Conservation (phyloP, 2,888 invertebrate species). For the Drosophila emarginata region DNA sequence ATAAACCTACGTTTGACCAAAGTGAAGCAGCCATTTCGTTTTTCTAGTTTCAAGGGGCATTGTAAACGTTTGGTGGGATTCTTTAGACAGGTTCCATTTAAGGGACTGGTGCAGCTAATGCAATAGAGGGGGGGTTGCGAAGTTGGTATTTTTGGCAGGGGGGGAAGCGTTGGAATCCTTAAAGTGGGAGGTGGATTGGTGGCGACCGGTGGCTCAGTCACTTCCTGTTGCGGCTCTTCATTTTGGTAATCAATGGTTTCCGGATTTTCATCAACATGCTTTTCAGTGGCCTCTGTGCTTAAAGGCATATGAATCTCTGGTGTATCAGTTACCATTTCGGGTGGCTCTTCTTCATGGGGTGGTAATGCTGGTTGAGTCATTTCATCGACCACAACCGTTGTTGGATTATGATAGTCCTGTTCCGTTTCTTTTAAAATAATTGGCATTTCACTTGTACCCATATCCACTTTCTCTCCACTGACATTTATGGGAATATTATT, state of each 20-base stretch:
- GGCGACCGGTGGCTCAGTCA: background rate
- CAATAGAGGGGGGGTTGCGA: background rate
- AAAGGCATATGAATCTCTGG: background rate
- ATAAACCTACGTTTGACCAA: slow-evolving; percentile 54
- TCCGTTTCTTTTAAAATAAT: background rate
- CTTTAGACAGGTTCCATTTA: slow-evolving; percentile 28
- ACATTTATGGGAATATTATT: slow-evolving; percentile 13
- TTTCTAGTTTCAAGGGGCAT: slow-evolving; percentile 17
- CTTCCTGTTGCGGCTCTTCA: slow-evolving; percentile 22
- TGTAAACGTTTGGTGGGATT: slow-evolving; percentile 20
- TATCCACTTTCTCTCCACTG: background rate
- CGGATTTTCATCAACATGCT: background rate
- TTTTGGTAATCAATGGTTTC: slow-evolving; percentile 41
- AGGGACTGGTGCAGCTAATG: slow-evolving; percentile 29
- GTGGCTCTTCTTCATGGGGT: background rate
- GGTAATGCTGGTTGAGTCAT: background rate
- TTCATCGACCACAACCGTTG: background rate
- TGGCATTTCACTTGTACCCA: background rate
- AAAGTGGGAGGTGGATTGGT: background rate
- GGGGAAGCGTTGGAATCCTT: background rate
- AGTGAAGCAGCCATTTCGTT: slow-evolving; percentile 65
- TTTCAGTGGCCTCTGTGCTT: background rate
- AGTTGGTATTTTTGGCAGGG: background rate
- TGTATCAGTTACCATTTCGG: background rate
- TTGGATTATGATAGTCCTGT: background rate